Evolutionary conservation across 1,140 invertebrate genomes (phyloP), one percentile per base, ranked within the genome.

Genomic region (Drosophila varians): DNA sequence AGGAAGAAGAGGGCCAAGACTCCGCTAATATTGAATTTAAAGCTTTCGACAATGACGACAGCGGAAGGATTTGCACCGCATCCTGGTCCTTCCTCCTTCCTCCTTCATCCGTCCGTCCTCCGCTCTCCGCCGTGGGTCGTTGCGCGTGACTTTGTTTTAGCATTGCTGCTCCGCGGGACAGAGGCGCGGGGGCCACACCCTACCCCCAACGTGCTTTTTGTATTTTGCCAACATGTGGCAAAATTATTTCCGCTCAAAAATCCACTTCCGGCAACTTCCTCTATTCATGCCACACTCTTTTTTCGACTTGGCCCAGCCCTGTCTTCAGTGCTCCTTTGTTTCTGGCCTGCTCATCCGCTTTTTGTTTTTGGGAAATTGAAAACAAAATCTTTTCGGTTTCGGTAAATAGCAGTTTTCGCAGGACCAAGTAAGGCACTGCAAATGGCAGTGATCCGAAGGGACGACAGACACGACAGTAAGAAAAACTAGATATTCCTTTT

Each of bases 191-290:
- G n/a, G n/a, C n/a, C n/a, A n/a, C n/a, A n/a, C n/a, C n/a, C n/a
- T n/a, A n/a, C n/a, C 16, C 2, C 38, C 4, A 8, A n/a, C 16
- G 25, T 21, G 49, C n/a, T 57, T 26, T 64, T 61, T 84, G 78
- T 84, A 78, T 78, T 61, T 83, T 56, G 25, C 79, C 75, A 79
- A 83, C 79, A 84, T 83, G 79, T 84, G 79, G 79, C 79, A 84
- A 83, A 83, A 84, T 83, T 83, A 84, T 83, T 83, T 83, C 79
- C 79, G 79, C 65, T 83, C 60, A 83, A 84, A 84, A 84, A 84
- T 84, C 79, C 74, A 83, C 79, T 83, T 83, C 74, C 79, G 58
- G 74, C 75, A 36, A 53, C 52, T 25, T 51, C 8, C 58, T 51
- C 60, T 64, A 52, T 66, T 66, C 60, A 52, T 43, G 26, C 58